Percentiles rank a stretch among this genome's conserved stretches.
Evolutionary conservation across 92 coral and sea anemone genomes (phyloP).

Genomic region (Heliopora coerulea): DNA sequence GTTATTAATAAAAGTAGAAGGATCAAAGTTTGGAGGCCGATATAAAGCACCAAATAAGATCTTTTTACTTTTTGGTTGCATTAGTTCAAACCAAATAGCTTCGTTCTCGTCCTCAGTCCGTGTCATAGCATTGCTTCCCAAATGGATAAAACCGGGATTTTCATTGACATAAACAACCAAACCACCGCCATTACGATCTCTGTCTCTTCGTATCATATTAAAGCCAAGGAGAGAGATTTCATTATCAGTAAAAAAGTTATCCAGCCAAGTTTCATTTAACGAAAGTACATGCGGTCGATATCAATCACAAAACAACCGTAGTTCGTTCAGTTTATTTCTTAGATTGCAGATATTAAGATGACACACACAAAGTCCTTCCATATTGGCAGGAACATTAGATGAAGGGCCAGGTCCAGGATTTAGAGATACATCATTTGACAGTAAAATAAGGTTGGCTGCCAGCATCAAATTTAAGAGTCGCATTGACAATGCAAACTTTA

Average conservation of each 20-base stretch:
- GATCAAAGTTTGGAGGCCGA: slow-evolving; percentile 52
- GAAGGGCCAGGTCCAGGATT: slow-evolving; percentile 35
- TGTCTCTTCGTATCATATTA: slow-evolving; percentile 27
- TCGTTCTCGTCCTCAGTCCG: slow-evolving; percentile 16
- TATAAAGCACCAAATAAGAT: slow-evolving; percentile 55
- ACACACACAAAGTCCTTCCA: slow-evolving; percentile 33
- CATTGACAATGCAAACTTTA: no score
- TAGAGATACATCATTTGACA: no score
- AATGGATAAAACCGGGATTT: background rate
- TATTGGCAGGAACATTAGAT: slow-evolving; percentile 4
- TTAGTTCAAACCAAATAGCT: slow-evolving; percentile 59
- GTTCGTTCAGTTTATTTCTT: slow-evolving; percentile 33
- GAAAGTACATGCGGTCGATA: slow-evolving; percentile 38
- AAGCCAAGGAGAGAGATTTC: slow-evolving; percentile 40
- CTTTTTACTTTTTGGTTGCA: slow-evolving; percentile 53
- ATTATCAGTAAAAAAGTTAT: background rate
- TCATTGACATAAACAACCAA: slow-evolving; percentile 26
- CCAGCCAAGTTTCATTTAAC: slow-evolving; percentile 42
- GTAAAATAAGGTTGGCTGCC: no score
- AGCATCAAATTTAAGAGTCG: no score
- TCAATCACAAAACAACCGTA: slow-evolving; percentile 36
- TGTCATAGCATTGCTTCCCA: background rate
- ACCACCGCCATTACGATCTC: slow-evolving; percentile 44
- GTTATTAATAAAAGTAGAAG: slow-evolving; percentile 26
- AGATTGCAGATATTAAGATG: slow-evolving; percentile 40